Evolutionary conservation across 1,140 invertebrate genomes (phyloP).

Genomic region (Proctacanthus coquilletti): DNA sequence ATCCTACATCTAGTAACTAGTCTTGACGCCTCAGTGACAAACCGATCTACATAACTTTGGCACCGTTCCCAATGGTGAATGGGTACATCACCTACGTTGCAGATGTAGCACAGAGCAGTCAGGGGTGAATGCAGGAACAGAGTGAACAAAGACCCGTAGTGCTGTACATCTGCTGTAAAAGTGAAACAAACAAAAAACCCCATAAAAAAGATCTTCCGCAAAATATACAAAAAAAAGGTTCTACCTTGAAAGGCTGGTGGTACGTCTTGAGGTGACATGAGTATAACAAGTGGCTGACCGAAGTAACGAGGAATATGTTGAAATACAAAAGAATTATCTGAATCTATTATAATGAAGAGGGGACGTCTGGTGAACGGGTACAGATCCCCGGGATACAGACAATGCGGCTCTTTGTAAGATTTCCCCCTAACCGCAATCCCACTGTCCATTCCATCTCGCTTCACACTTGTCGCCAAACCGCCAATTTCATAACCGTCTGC

Average conservation of each 20-base stretch:
- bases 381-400: constrained; percentile 83
- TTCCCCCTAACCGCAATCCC: constrained; percentile 38
- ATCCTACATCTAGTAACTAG: constrained; percentile 68
- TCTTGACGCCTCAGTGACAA: constrained; percentile 75
- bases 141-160: constrained; percentile 87
- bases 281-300: constrained; percentile 83
- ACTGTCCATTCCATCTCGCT: constrained; percentile 43
- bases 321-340: constrained; percentile 89
- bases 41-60: constrained; percentile 73
- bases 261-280: constrained; percentile 86
- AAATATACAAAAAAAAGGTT: background rate
- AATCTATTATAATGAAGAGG: constrained; percentile 86
- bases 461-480: constrained; percentile 70
- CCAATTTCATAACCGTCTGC: constrained; percentile 84
- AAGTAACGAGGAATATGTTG: constrained; percentile 84
- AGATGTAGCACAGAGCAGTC: constrained; percentile 84
- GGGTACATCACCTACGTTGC: constrained; percentile 72
- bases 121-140: constrained; percentile 88
- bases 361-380: constrained; percentile 85
- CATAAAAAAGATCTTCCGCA: background rate
- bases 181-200: no score
- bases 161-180: constrained; percentile 56
- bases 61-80: constrained; percentile 83
- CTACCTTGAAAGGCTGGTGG: constrained; percentile 69
- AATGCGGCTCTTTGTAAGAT: constrained; percentile 67